These are phyloP conservation scores for Chaetoderma sp. DNA, from an alignment of 2,888 invertebrate genomes.

Conservation along the genomic window DNA sequence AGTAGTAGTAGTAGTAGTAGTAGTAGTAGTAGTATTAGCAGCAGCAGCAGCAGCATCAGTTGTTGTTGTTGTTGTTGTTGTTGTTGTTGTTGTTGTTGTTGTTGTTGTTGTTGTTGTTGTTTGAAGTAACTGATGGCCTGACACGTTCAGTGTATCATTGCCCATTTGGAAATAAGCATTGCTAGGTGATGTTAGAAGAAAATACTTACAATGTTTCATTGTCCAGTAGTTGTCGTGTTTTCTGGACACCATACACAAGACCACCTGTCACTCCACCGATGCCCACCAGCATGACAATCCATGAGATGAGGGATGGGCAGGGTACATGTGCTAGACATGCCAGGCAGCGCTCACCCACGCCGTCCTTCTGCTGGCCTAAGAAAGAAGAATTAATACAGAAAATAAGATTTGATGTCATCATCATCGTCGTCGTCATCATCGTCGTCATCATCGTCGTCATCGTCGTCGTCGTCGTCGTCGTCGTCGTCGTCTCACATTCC, in stretches of 20 bases:
- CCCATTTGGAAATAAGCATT: no score
- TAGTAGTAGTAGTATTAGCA: no score
- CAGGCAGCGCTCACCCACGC: constrained; percentile 50
- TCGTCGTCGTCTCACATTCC: neutral
- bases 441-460: neutral
- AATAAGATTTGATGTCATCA: no score
- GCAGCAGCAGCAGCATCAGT: no score
- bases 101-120: no score
- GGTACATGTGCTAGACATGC: constrained; percentile 59
- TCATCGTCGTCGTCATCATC: neutral
- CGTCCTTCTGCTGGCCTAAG: constrained; percentile 41
- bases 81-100: no score
- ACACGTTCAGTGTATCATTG: no score
- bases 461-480: neutral
- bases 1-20: no score
- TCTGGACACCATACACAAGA: constrained; percentile 52
- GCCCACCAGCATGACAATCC: constrained; percentile 56
- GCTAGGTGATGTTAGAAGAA: no score
- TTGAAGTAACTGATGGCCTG: no score
- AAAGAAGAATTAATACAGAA: no score
- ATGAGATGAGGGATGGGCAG: constrained; percentile 57
- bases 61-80: no score
- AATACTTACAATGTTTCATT: constrained; percentile 50
- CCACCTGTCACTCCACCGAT: constrained; percentile 56
- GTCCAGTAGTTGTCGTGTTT: constrained; percentile 50